Base-by-base conservation (phyloP, 2,888 invertebrate genomes). In the Zeuzera pyrina region DNA sequence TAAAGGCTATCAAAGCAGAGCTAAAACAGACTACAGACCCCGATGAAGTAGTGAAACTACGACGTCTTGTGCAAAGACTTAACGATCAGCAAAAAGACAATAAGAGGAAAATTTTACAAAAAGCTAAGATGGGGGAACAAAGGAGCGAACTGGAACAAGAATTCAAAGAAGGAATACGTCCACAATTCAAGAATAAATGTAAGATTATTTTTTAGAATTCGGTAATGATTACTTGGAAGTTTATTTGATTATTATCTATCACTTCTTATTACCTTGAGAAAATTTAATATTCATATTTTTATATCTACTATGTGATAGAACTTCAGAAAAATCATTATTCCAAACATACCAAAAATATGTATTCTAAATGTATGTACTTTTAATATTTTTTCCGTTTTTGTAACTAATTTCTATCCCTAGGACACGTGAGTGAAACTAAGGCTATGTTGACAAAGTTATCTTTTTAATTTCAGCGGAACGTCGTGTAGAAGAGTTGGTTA, bases 381-480 rank as follows among this genome's bases (percentile, higher is more conserved):
- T n/a, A n/a, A n/a, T n/a, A n/a, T n/a, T n/a, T n/a, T n/a, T n/a
- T n/a, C n/a, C n/a, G n/a, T n/a, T n/a, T n/a, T n/a, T n/a, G n/a
- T n/a, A n/a, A n/a, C n/a, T n/a, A n/a, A n/a, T n/a, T n/a, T n/a
- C n/a, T n/a, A n/a, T n/a, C n/a, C n/a, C n/a, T n/a, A n/a, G n/a
- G n/a, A n/a, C n/a, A n/a, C n/a, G n/a, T n/a, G n/a, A n/a, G n/a
- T n/a, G n/a, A n/a, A n/a, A n/a, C n/a, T n/a, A n/a, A n/a, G n/a
- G n/a, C n/a, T n/a, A n/a, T n/a, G n/a, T n/a, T n/a, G n/a, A n/a
- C n/a, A n/a, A n/a, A n/a, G n/a, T n/a, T n/a, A n/a, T n/a, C n/a
- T n/a, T n/a, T n/a, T n/a, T n/a, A n/a, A n/a, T 87, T 88, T 15
- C 73, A 95, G 95, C 93, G 62, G 94, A 94, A 54, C 87, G 87